Conservation (phyloP, 2,888 invertebrate species). For the Carabus problematicus region DNA sequence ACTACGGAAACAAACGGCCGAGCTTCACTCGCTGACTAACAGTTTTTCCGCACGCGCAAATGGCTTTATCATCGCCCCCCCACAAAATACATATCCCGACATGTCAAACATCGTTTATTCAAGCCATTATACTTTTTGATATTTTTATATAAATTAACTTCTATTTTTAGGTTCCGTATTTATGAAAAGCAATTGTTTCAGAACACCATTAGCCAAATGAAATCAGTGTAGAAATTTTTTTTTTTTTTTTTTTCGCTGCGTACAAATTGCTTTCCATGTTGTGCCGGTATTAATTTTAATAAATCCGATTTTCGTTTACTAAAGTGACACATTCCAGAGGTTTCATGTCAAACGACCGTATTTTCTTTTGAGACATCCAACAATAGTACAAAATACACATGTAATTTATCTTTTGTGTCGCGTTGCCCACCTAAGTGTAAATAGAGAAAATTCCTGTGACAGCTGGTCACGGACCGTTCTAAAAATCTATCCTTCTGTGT, state of each 20-base stretch:
- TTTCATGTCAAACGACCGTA: not conserved
- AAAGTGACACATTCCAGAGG: not conserved
- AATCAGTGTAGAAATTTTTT: not conserved
- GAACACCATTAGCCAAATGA: not conserved
- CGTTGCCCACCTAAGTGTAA: not conserved
- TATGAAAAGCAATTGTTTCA: not conserved
- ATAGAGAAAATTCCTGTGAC: not conserved
- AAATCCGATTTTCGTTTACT: not conserved
- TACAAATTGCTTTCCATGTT: not conserved
- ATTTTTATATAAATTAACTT: no score
- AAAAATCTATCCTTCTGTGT: not conserved
- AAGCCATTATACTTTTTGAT: no score
- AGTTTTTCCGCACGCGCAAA: no score
- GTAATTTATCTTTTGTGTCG: conserved; percentile 2
- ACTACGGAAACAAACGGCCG: no score
- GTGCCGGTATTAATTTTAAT: not conserved
- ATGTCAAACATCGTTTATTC: no score
- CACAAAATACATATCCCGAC: no score
- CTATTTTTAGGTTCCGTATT: no score
- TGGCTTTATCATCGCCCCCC: no score
- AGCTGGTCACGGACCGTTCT: not conserved
- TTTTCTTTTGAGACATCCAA: conserved; percentile 6
- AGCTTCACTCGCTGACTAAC: no score
- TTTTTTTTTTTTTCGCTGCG: not conserved
- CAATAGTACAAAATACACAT: not conserved